Conservation (phyloP, 2,113 vertebrate genomes). For the Hucho hucho region DNA sequence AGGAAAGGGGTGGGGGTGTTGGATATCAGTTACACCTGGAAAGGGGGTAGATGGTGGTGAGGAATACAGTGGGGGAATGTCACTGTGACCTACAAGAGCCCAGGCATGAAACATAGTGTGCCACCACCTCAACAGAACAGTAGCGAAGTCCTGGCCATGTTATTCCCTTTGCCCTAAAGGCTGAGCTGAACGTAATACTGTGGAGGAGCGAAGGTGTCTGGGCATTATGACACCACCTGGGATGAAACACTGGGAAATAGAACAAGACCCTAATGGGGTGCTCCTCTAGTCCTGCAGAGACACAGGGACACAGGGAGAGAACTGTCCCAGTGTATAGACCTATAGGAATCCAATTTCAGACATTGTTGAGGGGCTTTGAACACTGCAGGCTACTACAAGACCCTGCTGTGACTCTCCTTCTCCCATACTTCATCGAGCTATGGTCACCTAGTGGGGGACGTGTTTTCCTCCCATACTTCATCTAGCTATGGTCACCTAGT, state of each 20-base stretch:
- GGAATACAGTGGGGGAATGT: constrained; percentile 38
- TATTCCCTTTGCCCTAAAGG: constrained; percentile 46
- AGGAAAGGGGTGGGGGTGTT: too few relatives aligned
- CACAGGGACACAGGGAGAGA: background rate
- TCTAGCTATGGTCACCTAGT: too few relatives aligned
- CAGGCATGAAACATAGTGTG: constrained; percentile 51
- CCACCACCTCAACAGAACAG: constrained; percentile 25
- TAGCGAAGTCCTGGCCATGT: constrained; percentile 26
- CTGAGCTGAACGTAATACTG: constrained; percentile 36
- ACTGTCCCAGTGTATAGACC: constrained; percentile 27
- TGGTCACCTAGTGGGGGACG: too few relatives aligned
- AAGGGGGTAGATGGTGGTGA: constrained; percentile 10
- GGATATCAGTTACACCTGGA: too few relatives aligned
- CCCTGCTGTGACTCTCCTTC: background rate
- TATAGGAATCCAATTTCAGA: constrained; percentile 38
- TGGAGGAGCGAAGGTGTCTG: constrained; percentile 12
- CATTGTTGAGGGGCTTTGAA: constrained; percentile 24
- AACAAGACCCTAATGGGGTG: background rate
- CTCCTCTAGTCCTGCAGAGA: background rate
- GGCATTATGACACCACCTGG: constrained; percentile 27
- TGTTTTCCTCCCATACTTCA: too few relatives aligned
- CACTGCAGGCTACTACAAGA: constrained; percentile 18
- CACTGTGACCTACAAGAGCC: constrained; percentile 57
- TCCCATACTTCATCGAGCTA: background rate
- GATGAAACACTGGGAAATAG: constrained; percentile 38